These are phyloP conservation scores for Ichneumon xanthorius DNA, from an alignment of 2,888 invertebrate species.

Conservation along the genomic window DNA sequence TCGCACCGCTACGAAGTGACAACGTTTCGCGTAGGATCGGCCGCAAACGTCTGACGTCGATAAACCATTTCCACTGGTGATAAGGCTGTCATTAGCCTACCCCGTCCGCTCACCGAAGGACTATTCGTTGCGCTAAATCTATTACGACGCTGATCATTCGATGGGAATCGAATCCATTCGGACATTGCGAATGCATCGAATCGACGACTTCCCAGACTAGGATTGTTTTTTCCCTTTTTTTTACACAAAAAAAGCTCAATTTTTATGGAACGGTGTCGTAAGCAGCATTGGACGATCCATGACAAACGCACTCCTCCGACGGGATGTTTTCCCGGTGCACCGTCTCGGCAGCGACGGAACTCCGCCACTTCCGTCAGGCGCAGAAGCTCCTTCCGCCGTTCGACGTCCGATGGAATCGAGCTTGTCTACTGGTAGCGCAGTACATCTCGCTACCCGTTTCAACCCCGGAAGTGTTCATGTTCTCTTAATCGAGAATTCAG, in stretches of 20 bases:
- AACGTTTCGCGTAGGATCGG: conserved; percentile 63
- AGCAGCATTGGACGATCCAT: background rate
- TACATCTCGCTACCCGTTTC: background rate
- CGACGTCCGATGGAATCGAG: conserved; percentile 12
- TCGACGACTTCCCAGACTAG: background rate
- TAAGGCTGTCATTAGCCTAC: conserved; percentile 57
- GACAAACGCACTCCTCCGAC: conserved; percentile 49
- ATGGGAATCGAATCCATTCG: background rate
- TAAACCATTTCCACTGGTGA: conserved; percentile 48
- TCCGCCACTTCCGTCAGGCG: conserved; percentile 74
- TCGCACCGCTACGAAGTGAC: conserved; percentile 62
- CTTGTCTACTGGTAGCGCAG: background rate
- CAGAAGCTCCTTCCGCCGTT: conserved; percentile 63
- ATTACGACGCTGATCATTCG: background rate
- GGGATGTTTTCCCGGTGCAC: conserved; percentile 68
- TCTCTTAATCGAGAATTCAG: conserved; percentile 58
- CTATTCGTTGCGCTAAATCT: background rate
- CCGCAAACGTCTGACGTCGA: conserved; percentile 45
- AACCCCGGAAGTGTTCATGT: conserved; percentile 44
- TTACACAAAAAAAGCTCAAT: background rate
- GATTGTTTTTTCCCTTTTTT: background rate
- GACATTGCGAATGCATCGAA: background rate
- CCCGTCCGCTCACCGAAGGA: background rate
- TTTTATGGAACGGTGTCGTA: conserved; percentile 23
- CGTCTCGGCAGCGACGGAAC: conserved; percentile 72